phyloP scores from a whole-genome alignment of 1,140 invertebrate genomes.

The Formica selysi region DNA sequence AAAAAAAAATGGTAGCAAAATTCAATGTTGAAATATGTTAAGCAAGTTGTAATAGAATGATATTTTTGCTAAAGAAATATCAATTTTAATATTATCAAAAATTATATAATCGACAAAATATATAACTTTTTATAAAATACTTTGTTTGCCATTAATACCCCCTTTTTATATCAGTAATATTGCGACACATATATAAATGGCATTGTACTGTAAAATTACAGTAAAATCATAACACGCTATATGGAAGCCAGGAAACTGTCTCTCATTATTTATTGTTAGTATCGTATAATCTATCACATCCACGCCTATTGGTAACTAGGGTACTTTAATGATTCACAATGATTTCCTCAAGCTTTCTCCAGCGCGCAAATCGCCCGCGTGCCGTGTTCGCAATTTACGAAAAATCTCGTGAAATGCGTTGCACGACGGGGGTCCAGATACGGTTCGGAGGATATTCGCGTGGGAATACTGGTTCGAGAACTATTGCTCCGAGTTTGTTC shows the following conservation, averaged over 20 bases:
- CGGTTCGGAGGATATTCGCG: slow-evolving; percentile 75
- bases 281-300: slow-evolving; percentile 2
- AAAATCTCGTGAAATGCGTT: slow-evolving; percentile 70
- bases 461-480: slow-evolving; percentile 78
- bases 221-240: neutral
- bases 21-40: neutral
- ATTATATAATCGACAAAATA: neutral
- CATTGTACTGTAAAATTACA: neutral
- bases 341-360: slow-evolving; percentile 46
- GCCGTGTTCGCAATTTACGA: slow-evolving; percentile 19
- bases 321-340: slow-evolving; percentile 5
- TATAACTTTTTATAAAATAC: neutral
- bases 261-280: slow-evolving; percentile 2
- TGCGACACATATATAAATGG: neutral
- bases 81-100: neutral
- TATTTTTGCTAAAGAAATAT: neutral
- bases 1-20: neutral
- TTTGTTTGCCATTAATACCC: neutral
- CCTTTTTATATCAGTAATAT: neutral
- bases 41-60: neutral
- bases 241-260: neutral
- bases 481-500: slow-evolving; percentile 61
- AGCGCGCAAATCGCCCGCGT: slow-evolving; percentile 46
- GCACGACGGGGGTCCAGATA: slow-evolving; percentile 64
- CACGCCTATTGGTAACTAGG: slow-evolving; percentile 1